Percentiles rank a stretch among this genome's conserved stretches.
phyloP scores from a whole-genome alignment of 2,888 invertebrate species.

The Synanthedon vespiformis region DNA sequence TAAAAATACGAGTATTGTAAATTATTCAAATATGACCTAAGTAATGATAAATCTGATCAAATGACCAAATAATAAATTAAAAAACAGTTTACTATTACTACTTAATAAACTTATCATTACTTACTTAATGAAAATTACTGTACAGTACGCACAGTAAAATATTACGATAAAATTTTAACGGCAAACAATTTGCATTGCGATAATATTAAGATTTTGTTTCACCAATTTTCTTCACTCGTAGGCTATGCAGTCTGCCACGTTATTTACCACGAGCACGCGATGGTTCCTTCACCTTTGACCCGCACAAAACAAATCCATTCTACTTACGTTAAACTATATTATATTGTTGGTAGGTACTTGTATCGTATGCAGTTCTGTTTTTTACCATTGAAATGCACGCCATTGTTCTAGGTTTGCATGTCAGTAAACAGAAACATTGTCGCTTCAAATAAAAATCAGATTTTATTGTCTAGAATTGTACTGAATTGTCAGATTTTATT shows the following conservation, averaged over 20 bases:
- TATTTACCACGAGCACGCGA: slow-evolving; percentile 48
- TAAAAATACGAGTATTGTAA: too few relatives aligned
- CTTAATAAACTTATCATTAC: too few relatives aligned
- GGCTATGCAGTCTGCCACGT: slow-evolving; percentile 42
- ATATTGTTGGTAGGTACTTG: background rate
- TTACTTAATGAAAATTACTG: too few relatives aligned
- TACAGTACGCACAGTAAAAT: too few relatives aligned
- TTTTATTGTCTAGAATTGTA: too few relatives aligned
- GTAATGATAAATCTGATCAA: too few relatives aligned
- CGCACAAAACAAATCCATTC: slow-evolving; percentile 20
- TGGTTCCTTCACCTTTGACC: slow-evolving; percentile 60
- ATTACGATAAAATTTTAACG: too few relatives aligned
- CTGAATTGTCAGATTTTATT: too few relatives aligned
- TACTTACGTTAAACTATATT: slow-evolving; percentile 1
- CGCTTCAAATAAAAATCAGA: background rate
- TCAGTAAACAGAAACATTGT: background rate
- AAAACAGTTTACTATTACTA: too few relatives aligned
- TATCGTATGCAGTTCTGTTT: slow-evolving; percentile 1
- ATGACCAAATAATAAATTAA: too few relatives aligned
- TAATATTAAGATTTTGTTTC: background rate
- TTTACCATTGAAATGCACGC: background rate
- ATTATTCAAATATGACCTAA: too few relatives aligned
- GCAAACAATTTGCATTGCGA: too few relatives aligned
- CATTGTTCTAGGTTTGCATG: background rate
- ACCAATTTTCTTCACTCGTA: slow-evolving; percentile 24